Percentiles rank a stretch among this genome's conserved stretches.
These are phyloP conservation scores for Uloborus diversus DNA, from an alignment of 1,140 invertebrate genomes.

Conservation along the genomic window DNA sequence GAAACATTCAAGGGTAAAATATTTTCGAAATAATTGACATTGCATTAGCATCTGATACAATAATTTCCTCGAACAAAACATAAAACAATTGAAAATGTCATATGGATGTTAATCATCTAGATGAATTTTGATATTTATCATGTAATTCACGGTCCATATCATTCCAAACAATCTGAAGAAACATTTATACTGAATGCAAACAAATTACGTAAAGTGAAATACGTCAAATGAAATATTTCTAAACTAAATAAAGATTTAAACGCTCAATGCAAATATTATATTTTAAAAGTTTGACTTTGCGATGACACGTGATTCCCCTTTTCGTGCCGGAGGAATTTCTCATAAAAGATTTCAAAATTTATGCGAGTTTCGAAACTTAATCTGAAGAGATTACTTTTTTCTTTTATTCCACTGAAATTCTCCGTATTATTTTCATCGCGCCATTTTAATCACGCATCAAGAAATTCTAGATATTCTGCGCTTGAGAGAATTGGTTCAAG, in stretches of 20 bases:
- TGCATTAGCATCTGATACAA: no score
- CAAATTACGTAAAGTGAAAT: no score
- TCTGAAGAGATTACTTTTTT: neutral
- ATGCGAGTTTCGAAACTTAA: neutral
- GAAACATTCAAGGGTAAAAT: no score
- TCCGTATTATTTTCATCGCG: neutral
- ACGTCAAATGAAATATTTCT: neutral
- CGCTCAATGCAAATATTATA: neutral
- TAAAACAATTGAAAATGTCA: no score
- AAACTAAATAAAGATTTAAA: neutral
- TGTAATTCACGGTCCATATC: no score
- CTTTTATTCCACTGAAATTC: neutral
- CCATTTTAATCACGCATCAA: neutral
- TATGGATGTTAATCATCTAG: no score
- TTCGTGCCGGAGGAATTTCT: neutral
- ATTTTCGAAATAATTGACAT: no score
- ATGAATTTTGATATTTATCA: no score
- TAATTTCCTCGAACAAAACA: no score
- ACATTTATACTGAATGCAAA: no score
- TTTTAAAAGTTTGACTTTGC: neutral
- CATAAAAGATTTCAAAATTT: neutral
- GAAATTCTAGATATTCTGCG: neutral
- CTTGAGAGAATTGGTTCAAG: neutral
- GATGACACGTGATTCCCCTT: neutral
- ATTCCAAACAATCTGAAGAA: no score